Conservation (phyloP, 2,888 invertebrate genomes). For the Leptinotarsa rubiginosa region DNA sequence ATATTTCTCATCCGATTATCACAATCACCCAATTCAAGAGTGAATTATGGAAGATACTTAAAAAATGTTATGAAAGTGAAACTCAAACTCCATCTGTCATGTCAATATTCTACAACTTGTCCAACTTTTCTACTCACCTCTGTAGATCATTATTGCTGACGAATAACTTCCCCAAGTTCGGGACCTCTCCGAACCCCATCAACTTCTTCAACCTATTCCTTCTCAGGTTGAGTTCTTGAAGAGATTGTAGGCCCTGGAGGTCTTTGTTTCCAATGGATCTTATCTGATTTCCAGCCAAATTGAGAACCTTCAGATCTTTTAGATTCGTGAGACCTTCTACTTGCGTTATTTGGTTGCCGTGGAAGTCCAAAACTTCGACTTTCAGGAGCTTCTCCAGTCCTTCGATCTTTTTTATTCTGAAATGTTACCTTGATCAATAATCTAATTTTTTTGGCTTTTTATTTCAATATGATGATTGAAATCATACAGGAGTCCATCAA, state of each 20-base stretch:
- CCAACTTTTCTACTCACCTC: conserved; percentile 64
- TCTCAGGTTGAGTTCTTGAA: conserved; percentile 90
- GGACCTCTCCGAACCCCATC: conserved; percentile 82
- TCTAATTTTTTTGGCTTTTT: neutral
- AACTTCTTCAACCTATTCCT: conserved; percentile 86
- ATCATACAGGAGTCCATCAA: no score
- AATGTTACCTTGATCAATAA: conserved; percentile 51
- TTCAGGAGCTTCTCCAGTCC: conserved; percentile 78
- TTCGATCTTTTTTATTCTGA: conserved; percentile 82
- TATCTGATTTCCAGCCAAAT: conserved; percentile 93
- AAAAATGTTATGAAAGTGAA: no score
- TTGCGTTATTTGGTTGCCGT: conserved; percentile 86
- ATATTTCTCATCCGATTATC: no score
- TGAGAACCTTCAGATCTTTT: conserved; percentile 86
- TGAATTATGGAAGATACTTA: no score
- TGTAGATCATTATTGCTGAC: conserved; percentile 85
- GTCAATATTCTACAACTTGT: no score
- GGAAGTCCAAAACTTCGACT: conserved; percentile 91
- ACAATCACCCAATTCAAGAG: no score
- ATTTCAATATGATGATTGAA: no score
- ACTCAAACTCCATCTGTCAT: no score
- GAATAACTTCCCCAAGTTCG: conserved; percentile 82
- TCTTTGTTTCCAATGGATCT: conserved; percentile 81
- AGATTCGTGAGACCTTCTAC: conserved; percentile 78
- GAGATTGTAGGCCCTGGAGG: conserved; percentile 79